Evolutionary conservation across 2,113 vertebrate species (phyloP), one percentile per base, ranked within the genome.

Genomic region (Catharus bicknelli): DNA sequence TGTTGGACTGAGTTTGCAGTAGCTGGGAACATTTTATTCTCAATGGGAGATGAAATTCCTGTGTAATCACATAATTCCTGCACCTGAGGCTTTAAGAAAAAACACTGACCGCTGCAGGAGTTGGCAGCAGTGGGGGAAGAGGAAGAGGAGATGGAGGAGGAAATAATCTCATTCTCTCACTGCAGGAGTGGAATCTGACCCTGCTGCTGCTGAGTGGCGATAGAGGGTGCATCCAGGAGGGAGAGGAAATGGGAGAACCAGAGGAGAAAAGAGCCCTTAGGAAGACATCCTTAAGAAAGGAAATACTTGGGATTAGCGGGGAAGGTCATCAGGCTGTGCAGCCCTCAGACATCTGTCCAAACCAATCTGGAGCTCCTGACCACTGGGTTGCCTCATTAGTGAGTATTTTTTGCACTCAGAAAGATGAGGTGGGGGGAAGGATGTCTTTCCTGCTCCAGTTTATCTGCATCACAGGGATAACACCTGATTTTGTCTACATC

Each of bases 91-190:
- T 87, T 84, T 68, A 90, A 95, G 85, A 73, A 83, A 94, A 92
- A 93, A 88, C 66, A 89, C 30, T 2, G 2, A 75, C 53, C 1
- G 3, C 69, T 81, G 58, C 88, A 72, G 70, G 62, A 94, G 69
- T 68, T 96, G 96, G 96, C 94, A 96, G 66, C 72, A 88, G n/a
- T 34, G 50, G 26, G 40, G 82, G 79, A 93, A 92, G 69, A 93
- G 95, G 96, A 96, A 96, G 74, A 94, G 92, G 92, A 86, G 92
- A 95, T 63, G 77, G 40, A 86, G 73, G 58, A 94, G 96, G 96
- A 96, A 96, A 96, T 95, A 93, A 91, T 91, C 95, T 90, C 85
- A 95, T 95, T 86, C 86, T 64, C 30, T 94, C 92, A 90, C 90
- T 94, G 90, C 72, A 90, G 81, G 57, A 82, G 77, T 38, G 62